Evolutionary conservation across 2,888 invertebrate genomes (phyloP), one percentile per base, ranked within the genome.

Genomic region (Polyommatus icarus): DNA sequence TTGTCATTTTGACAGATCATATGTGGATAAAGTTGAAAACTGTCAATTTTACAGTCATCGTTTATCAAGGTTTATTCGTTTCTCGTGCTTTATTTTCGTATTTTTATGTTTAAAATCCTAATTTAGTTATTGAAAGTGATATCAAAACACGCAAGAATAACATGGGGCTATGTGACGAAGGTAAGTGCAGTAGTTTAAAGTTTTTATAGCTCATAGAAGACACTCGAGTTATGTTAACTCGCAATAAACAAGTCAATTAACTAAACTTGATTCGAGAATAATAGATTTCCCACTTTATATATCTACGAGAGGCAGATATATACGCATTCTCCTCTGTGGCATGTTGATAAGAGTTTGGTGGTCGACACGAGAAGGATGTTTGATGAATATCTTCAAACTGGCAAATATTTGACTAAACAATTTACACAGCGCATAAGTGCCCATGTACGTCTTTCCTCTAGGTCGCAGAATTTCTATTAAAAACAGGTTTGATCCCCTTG

Each of bases 131-230:
- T 59, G 71, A 72, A 46, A n/a, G 71, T 72, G 77, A 77, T 71
- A 12, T 67, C 59, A 67, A 77, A 76, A 78, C 76, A 46, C 46
- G 78, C 36, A 78, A 83, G 77, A 78, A 93, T 75, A 75, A 54
- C 29, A 75, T 93, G 93, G 93, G 93, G 80, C 89, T 93, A 80
- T 92, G 93, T 81, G 91, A 93, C 81, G 93, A 93, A 86, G 93
- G 93, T 93, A 87, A 85, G 90, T 84, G 81, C 79, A 79, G 80
- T 79, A 77, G 78, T 80, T n/a, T 54, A 18, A 54, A 54, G 54
- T 5, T 54, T 18, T 24, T 67, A 50, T 12, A 32, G 36, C 54
- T 15, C 10, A 46, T 46, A 40, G 15, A 40, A 20, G 20, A 54
- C 20, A 72, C 20, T 54, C 54, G 36, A 54, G 36, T 72, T 71